These are phyloP conservation scores for Semaprochilodus insignis DNA, from an alignment of 2,797 vertebrate species.

Conservation along the genomic window DNA sequence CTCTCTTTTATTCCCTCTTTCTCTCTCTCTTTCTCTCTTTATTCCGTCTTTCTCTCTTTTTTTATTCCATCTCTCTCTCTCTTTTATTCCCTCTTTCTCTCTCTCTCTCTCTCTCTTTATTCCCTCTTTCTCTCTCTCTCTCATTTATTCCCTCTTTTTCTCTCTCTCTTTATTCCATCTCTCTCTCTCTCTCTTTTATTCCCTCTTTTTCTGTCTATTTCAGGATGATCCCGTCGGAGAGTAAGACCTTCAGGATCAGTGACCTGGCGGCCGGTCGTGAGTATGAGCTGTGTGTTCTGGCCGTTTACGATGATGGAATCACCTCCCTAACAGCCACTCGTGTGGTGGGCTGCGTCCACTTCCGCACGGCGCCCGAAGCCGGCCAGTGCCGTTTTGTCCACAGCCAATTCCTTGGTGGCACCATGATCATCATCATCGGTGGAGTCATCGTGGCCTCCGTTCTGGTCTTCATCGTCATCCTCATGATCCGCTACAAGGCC, in stretches of 20 bases:
- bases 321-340: constrained; percentile 86
- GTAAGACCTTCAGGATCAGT: constrained; percentile 90
- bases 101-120: no score
- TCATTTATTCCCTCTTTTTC: no score
- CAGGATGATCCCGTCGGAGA: constrained; percentile 92
- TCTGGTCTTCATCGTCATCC: constrained; percentile 94
- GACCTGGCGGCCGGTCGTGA: constrained; percentile 89
- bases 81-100: no score
- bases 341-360: constrained; percentile 91
- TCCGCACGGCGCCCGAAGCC: constrained; percentile 84
- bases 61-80: no score
- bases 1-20: no score
- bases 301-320: constrained; percentile 90
- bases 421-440: constrained; percentile 89
- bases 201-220: constrained; percentile 43
- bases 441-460: constrained; percentile 88
- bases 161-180: neutral
- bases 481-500: constrained; percentile 95
- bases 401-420: constrained; percentile 88
- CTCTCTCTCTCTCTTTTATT: constrained; percentile 23
- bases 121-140: no score
- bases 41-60: no score
- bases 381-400: constrained; percentile 88
- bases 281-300: constrained; percentile 89
- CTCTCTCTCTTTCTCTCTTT: no score